Conservation (phyloP, 1,140 invertebrate species). For the Coelopa frigida region DNA sequence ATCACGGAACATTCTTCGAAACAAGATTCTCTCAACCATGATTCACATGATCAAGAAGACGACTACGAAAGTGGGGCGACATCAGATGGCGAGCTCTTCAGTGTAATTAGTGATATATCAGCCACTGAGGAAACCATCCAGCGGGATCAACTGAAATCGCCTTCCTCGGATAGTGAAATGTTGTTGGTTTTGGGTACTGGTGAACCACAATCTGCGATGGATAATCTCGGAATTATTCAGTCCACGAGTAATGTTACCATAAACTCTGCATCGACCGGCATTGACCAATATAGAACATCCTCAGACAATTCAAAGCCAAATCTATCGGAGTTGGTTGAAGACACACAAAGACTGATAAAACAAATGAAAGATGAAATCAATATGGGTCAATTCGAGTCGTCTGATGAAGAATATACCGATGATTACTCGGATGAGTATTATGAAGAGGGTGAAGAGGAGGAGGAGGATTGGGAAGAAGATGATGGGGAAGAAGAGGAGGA, state of each 20-base stretch:
- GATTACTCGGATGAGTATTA: constrained; percentile 46
- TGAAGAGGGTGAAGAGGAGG: constrained; percentile 46
- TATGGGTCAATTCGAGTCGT: constrained; percentile 51
- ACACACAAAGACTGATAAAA: constrained; percentile 53
- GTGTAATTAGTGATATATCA: constrained; percentile 8
- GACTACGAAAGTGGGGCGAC: constrained; percentile 17
- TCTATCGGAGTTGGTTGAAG: constrained; percentile 50
- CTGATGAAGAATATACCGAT: constrained; percentile 47
- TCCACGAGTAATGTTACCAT: constrained; percentile 23
- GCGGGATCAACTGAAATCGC: constrained; percentile 12
- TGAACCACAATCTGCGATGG: constrained; percentile 1
- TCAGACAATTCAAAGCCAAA: constrained; percentile 44
- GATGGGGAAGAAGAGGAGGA: constrained; percentile 39
- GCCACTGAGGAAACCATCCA: background rate
- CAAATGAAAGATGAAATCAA: constrained; percentile 57
- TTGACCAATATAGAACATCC: constrained; percentile 31
- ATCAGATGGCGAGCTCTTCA: constrained; percentile 34
- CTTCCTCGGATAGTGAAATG: constrained; percentile 18
- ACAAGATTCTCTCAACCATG: too few relatives aligned
- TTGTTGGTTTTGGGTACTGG: constrained; percentile 13
- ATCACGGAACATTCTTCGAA: background rate
- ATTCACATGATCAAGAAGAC: too few relatives aligned
- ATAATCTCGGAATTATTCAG: constrained; percentile 8
- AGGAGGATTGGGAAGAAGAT: constrained; percentile 48
- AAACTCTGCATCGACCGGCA: constrained; percentile 19